A percentile compares a stretch with the other conserved stretches of the same genome.
These are phyloP conservation scores for Brachynemurus nebulosus DNA, from an alignment of 2,888 invertebrate species.

Conservation along the genomic window DNA sequence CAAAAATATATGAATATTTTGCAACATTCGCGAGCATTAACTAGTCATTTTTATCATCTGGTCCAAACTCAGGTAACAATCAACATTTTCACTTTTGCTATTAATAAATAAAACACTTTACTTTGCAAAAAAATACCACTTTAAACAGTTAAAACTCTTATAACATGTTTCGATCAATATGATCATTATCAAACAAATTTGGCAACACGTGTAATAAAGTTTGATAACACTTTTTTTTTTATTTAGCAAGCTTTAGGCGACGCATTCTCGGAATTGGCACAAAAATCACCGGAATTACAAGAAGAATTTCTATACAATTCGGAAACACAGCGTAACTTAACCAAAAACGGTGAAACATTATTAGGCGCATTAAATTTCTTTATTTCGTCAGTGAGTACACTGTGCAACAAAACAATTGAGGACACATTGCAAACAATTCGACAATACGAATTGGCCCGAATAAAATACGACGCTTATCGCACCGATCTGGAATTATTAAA, in stretches of 20 bases:
- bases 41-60: constrained; percentile 78
- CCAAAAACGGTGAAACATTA: constrained; percentile 86
- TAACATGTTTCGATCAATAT: too few species aligned
- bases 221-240: too few species aligned
- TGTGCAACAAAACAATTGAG: constrained; percentile 96
- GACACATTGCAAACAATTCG: constrained; percentile 73
- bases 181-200: too few species aligned
- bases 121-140: too few species aligned
- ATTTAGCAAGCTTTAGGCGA: constrained; percentile 75
- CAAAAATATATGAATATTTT: constrained; percentile 81
- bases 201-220: too few species aligned
- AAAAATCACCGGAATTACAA: constrained; percentile 90
- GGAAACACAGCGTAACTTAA: constrained; percentile 86
- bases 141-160: too few species aligned
- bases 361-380: constrained; percentile 92
- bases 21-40: constrained; percentile 70
- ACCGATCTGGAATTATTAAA: constrained; percentile 79
- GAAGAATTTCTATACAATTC: constrained; percentile 91
- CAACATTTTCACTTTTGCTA: neutral
- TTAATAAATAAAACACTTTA: too few species aligned
- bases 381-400: constrained; percentile 86
- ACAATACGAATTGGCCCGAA: constrained; percentile 62
- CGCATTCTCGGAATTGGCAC: constrained; percentile 87
- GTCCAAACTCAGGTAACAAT: constrained; percentile 54
- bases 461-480: constrained; percentile 97